These are phyloP conservation scores for Dromius quadrimaculatus DNA, from an alignment of 2,888 invertebrate species.

Conservation along the genomic window DNA sequence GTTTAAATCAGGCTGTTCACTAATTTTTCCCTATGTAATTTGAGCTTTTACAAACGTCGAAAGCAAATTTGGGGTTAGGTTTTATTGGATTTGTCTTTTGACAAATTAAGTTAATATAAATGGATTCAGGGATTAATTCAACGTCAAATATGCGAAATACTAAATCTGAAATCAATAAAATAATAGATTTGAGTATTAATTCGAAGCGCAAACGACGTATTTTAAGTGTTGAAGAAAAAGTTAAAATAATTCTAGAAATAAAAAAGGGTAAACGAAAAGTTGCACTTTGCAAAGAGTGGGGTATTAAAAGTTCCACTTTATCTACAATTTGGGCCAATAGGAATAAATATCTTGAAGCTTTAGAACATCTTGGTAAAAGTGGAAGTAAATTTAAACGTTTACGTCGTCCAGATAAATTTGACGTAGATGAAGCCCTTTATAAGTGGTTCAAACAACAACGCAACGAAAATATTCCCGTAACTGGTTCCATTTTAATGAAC, in stretches of 20 bases:
- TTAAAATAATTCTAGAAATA: constrained; percentile 49
- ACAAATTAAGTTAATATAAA: background rate
- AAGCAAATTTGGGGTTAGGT: constrained; percentile 9
- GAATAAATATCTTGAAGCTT: constrained; percentile 46
- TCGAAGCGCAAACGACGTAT: constrained; percentile 42
- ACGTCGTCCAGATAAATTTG: constrained; percentile 34
- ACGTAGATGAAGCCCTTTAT: constrained; percentile 51
- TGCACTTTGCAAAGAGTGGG: constrained; percentile 43
- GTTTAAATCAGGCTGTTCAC: background rate
- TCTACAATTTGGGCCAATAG: constrained; percentile 53
- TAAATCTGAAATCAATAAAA: background rate
- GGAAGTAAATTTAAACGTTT: constrained; percentile 38
- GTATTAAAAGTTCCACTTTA: constrained; percentile 49
- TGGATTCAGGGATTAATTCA: background rate
- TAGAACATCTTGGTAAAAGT: constrained; percentile 43
- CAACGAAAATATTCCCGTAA: constrained; percentile 44
- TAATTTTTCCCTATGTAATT: background rate
- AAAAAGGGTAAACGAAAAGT: constrained; percentile 51
- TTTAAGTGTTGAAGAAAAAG: constrained; percentile 54
- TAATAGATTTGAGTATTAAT: constrained; percentile 6
- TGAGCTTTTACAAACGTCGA: background rate
- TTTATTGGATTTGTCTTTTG: background rate
- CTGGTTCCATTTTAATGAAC: constrained; percentile 52
- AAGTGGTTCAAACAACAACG: constrained; percentile 53
- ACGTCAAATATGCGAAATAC: background rate